Evolutionary conservation across 23 tunicate genomes (phyloP), one percentile per base, ranked within the genome.

Genomic region (Ascidia mentula): DNA sequence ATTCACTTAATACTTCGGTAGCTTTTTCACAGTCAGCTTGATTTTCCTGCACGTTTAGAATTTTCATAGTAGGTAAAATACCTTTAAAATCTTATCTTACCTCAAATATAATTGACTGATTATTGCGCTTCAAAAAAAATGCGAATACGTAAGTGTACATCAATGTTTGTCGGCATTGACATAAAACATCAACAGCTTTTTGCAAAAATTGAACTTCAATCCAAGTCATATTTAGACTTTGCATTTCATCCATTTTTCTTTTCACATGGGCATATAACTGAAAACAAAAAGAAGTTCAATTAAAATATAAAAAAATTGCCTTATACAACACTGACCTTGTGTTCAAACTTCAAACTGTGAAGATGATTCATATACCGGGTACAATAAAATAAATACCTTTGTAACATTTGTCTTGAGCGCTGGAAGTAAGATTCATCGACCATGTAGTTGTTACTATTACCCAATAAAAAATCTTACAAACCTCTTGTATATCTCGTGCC

Each of bases 61-160:
- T 20, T 5, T 20, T 28, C 22, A 9, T 42, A 42, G 15, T 12
- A 42, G 53, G 53, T 9, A 42, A 42, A 42, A 42, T 42, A 12
- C 15, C 15, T 42, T 12, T 42, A 9, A 42, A 42, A 42, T n/a
- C n/a, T n/a, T n/a, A 34, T 3, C 75, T 39, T 32, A 86, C 89
- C 84, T 96, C 99, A 72, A 96, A 96, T 45, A 96, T 91, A 31
- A 84, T 65, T 8, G 92, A 82, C 46, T 92, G 94, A 61, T 96
- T 96, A 38, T 92, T 91, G 3, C 83, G 82, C 32, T 96, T 77
- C 77, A 96, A 71, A 60, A 75, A 96, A 69, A 96, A 96, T 0
- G 99, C 99, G 69, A 96, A 96, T 31, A 96, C 99, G 79, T 96
- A 96, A 30, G 94, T 90, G 91, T 91, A 96, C 99, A 96, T 96